phyloP scores from a whole-genome alignment of 2,797 vertebrate species.

The Tinamus major region DNA sequence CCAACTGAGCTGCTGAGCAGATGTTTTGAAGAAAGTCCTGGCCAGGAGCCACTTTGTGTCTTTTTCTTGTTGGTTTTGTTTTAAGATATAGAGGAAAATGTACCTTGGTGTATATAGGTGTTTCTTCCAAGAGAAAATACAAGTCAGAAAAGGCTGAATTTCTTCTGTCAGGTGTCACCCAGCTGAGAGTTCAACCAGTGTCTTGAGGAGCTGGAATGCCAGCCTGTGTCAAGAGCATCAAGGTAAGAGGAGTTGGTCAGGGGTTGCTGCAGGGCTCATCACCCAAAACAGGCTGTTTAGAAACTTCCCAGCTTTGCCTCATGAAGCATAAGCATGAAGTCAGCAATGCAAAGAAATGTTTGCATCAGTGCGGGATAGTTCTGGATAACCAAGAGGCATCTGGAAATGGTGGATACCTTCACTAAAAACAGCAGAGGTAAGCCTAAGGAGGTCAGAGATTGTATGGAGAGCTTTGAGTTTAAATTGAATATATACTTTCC shows the following conservation, averaged over 20 bases:
- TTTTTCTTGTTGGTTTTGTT: constrained; percentile 26
- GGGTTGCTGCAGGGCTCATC: background rate
- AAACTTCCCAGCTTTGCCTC: background rate
- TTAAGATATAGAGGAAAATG: constrained; percentile 2
- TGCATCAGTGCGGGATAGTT: background rate
- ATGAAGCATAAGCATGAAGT: background rate
- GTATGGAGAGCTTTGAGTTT: background rate
- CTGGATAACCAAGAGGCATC: background rate
- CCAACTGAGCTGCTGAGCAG: constrained; percentile 25
- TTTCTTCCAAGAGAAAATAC: constrained; percentile 1
- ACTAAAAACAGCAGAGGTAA: background rate
- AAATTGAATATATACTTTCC: background rate
- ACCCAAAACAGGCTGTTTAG: background rate
- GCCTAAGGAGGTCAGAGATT: background rate
- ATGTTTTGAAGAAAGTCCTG: constrained; percentile 45
- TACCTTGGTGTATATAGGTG: background rate
- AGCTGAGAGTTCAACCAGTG: background rate
- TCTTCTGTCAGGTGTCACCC: background rate
- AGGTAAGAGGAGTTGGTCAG: background rate
- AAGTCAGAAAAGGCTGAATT: background rate
- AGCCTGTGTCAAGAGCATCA: fast-evolving
- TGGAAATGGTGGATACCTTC: background rate
- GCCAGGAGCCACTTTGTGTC: background rate
- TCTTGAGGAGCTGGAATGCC: background rate
- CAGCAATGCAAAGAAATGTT: background rate